phyloP scores from a whole-genome alignment of 2,113 vertebrate genomes.

The Ammodytes dubius region DNA sequence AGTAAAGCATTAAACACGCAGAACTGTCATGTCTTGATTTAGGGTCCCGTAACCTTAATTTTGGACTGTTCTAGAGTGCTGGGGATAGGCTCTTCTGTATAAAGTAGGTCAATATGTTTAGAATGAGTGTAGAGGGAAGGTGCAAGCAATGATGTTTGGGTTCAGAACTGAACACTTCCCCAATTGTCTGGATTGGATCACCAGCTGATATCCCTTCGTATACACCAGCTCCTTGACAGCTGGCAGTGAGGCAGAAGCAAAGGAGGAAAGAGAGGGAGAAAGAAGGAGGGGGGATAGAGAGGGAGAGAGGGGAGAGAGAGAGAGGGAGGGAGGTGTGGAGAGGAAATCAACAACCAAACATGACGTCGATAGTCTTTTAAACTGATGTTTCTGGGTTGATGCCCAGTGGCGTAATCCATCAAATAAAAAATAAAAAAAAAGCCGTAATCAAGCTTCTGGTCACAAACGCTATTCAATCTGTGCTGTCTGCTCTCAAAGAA shows the following conservation, averaged over 20 bases:
- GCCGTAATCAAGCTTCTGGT: conserved; percentile 36
- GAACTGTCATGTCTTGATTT: conserved; percentile 60
- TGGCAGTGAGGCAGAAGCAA: conserved; percentile 47
- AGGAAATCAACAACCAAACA: conserved; percentile 67
- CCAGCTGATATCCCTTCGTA: conserved; percentile 56
- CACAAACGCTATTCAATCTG: conserved; percentile 48
- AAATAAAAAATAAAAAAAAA: conserved; percentile 68
- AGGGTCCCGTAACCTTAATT: conserved; percentile 67
- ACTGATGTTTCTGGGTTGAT: conserved; percentile 51
- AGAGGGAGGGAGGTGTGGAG: conserved; percentile 39
- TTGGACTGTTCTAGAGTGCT: conserved; percentile 61
- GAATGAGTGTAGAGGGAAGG: conserved; percentile 64
- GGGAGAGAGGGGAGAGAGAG: conserved; percentile 33
- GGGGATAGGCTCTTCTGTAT: conserved; percentile 49
- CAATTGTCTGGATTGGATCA: conserved; percentile 62
- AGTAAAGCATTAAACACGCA: conserved; percentile 38
- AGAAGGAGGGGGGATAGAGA: conserved; percentile 39
- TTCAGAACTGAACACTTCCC: conserved; percentile 59
- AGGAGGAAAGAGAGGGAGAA: not conserved
- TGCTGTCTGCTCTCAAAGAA: conserved; percentile 33
- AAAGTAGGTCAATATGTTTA: conserved; percentile 76
- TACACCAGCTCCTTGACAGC: conserved; percentile 65
- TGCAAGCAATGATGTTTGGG: conserved; percentile 49
- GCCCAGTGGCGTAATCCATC: conserved; percentile 60
- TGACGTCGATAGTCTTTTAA: conserved; percentile 63